A percentile compares a stretch with the other conserved stretches of the same genome.
phyloP scores from a whole-genome alignment of 2,797 vertebrate species.

The Myripristis murdjan region DNA sequence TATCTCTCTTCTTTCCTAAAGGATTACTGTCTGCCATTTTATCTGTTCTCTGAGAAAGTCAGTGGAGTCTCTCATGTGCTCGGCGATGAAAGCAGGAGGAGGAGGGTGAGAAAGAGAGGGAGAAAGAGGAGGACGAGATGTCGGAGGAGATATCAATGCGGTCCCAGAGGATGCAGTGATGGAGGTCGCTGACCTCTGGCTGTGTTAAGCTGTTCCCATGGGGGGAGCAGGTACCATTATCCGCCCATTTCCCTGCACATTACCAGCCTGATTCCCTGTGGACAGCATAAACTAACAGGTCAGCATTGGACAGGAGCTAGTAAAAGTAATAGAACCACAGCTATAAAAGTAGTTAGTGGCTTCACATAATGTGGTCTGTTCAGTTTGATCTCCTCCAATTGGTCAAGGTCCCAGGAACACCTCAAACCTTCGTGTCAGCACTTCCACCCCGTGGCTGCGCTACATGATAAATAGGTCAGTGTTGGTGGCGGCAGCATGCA shows the following conservation, averaged over 20 bases:
- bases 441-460: background rate
- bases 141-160: conserved; percentile 25
- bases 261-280: background rate
- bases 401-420: conserved; percentile 11
- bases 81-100: conserved; percentile 48
- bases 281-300: conserved; percentile 20
- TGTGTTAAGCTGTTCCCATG: conserved; percentile 51
- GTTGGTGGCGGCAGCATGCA: background rate
- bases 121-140: conserved; percentile 18
- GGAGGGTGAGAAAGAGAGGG: background rate
- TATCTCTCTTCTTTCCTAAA: conserved; percentile 44
- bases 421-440: conserved; percentile 43
- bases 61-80: conserved; percentile 17
- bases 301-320: conserved; percentile 11
- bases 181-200: conserved; percentile 54
- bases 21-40: conserved; percentile 50
- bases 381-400: too few relatives aligned
- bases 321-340: conserved; percentile 38
- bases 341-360: conserved; percentile 31
- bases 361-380: conserved; percentile 35
- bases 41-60: conserved; percentile 38
- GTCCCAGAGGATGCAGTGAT: conserved; percentile 15
- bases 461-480: conserved; percentile 17
- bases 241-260: conserved; percentile 22
- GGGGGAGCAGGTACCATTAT: conserved; percentile 31